phyloP scores from a whole-genome alignment of 2,113 vertebrate species.

The Pseudonaja textilis region DNA sequence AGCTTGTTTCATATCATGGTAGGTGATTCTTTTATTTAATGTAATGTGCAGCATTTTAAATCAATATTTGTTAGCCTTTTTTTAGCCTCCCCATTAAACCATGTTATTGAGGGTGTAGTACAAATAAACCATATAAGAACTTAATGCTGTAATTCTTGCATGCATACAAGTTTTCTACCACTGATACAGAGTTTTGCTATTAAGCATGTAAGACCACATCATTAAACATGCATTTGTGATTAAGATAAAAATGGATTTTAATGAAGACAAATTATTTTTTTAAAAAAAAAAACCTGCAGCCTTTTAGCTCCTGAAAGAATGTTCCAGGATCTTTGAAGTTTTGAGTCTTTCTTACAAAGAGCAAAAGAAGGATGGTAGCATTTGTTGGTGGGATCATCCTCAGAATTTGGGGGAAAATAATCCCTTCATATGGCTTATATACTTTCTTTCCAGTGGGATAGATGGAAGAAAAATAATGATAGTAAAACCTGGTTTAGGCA shows the following conservation, averaged over 20 bases:
- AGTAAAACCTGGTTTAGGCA: not conserved
- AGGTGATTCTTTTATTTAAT: slow-evolving; percentile 52
- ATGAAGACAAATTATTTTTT: not conserved
- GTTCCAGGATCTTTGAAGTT: not conserved
- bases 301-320: not conserved
- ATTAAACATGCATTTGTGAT: not conserved
- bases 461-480: not conserved
- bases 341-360: not conserved
- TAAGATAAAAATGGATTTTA: not conserved
- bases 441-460: not conserved
- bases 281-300: not conserved
- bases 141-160: not conserved
- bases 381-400: not conserved
- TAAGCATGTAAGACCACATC: not conserved
- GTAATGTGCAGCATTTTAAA: not conserved
- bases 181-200: not conserved
- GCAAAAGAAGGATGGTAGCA: not conserved
- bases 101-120: not conserved
- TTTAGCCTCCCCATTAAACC: not conserved
- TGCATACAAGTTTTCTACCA: not conserved
- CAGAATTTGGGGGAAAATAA: not conserved
- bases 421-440: not conserved
- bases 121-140: not conserved
- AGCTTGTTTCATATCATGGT: slow-evolving; percentile 96
- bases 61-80: not conserved